These are phyloP conservation scores for Dendronephthya gigantea DNA, from an alignment of 64 coral and sea anemone genomes.

Conservation along the genomic window DNA sequence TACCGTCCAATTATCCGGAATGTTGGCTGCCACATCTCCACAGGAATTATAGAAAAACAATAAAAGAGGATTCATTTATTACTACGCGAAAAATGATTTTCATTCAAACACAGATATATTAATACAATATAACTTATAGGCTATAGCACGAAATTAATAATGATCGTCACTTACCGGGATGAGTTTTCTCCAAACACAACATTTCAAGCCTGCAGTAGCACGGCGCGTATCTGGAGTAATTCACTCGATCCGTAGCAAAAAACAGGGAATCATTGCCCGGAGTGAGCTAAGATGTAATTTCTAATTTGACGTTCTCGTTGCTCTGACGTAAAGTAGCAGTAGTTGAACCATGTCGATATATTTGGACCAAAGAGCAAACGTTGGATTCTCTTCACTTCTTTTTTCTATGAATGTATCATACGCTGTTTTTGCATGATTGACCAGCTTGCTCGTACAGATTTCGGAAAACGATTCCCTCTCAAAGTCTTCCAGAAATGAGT, in stretches of 20 bases:
- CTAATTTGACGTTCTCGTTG: not conserved
- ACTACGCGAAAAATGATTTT: not conserved
- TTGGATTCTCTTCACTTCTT: not conserved
- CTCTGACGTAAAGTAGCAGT: conserved; percentile 1
- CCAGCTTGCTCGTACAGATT: not conserved
- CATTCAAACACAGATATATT: not conserved
- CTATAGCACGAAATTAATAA: too few relatives aligned
- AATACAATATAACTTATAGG: not conserved
- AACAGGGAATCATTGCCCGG: conserved; percentile 2
- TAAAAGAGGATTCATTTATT: not conserved
- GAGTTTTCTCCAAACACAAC: not conserved
- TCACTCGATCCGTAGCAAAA: not conserved
- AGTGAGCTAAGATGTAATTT: not conserved
- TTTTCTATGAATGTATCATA: not conserved
- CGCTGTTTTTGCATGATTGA: not conserved
- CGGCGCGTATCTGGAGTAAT: not conserved
- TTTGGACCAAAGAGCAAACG: not conserved
- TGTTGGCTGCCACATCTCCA: not conserved
- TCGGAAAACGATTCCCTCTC: not conserved
- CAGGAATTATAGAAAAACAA: not conserved
- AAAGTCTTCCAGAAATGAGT: too few relatives aligned
- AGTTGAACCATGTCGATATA: not conserved
- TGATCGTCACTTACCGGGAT: not conserved
- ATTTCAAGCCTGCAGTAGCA: not conserved
- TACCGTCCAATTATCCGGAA: not conserved